Evolutionary conservation across 2,113 vertebrate genomes (phyloP).

Genomic region (Spizaetus ornatus): DNA sequence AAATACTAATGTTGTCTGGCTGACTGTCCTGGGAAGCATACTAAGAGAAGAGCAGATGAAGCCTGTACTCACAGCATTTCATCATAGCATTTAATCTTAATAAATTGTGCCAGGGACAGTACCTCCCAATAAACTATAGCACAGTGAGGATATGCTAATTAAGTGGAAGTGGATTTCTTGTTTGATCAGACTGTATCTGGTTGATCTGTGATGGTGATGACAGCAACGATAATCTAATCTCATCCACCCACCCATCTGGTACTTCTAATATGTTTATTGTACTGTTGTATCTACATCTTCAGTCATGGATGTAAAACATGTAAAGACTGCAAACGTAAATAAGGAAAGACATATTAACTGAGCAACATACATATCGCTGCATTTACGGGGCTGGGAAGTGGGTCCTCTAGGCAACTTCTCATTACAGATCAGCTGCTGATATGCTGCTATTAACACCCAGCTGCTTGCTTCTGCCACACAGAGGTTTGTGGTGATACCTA

Average conservation of each 20-base stretch:
- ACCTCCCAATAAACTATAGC: background rate
- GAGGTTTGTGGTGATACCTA: background rate
- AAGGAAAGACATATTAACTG: slow-evolving; percentile 45
- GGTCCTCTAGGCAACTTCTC: slow-evolving; percentile 10
- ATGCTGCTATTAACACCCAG: background rate
- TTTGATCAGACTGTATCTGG: slow-evolving; percentile 6
- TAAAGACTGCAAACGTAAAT: slow-evolving; percentile 18
- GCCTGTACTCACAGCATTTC: background rate
- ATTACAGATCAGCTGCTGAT: slow-evolving; percentile 33
- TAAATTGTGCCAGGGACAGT: background rate
- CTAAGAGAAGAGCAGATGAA: background rate
- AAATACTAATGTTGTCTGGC: background rate
- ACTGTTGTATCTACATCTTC: slow-evolving; percentile 13
- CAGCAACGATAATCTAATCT: background rate
- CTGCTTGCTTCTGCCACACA: background rate
- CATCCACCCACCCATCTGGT: slow-evolving; percentile 26
- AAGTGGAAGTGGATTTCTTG: slow-evolving; percentile 25
- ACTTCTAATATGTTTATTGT: slow-evolving; percentile 20
- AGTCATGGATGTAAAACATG: slow-evolving; percentile 30
- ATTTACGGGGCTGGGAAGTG: background rate
- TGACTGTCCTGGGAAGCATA: background rate
- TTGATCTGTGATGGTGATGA: background rate
- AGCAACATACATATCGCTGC: slow-evolving; percentile 1
- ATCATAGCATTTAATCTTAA: background rate
- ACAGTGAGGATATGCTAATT: slow-evolving; percentile 1